Base-by-base conservation (phyloP, 2,888 invertebrate genomes). In the Ommatoiulus sabulosus region DNA sequence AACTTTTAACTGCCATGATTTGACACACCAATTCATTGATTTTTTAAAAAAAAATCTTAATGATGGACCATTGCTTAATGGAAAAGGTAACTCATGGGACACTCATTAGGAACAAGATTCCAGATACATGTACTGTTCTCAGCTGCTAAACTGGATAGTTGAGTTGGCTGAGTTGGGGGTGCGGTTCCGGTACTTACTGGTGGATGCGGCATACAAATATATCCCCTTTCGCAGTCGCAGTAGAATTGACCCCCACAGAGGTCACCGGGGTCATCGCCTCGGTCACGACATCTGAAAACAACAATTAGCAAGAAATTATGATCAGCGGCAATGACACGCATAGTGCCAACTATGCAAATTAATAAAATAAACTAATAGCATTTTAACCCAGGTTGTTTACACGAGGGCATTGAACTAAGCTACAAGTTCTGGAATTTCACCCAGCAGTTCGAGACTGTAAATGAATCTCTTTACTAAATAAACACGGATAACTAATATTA, bases 191-290 rank as follows among this genome's bases (percentile, higher is more conserved):
- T 72, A 72, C 72, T 72, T 72, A 72, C 72, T n/a, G 72, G 72
- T 72, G 86, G 44, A 86, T 86, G 86, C 8, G 86, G 86, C 86
- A 15, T 48, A 10, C 86, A 86, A 1, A 48, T 86, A n/a, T 46
- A 86, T 86, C 86, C 86, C 24, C 48, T 48, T n/a, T 44, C 86
- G 48, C 86, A 86, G 86, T 86, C 86, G 20, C 86, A 86, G 86
- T 86, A 48, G 44, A 86, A 86, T 48, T 86, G 86, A 8, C 86
- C 86, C 48, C 86, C 86, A 15, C 86, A 86, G 15, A 86, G 86
- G 20, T 86, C 86, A 24, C 86, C 86, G 44, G 44, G 44, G 48
- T 86, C 86, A 15, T 86, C 86, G 44, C 86, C 86, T 86, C 86
- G 44, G 48, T 86, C 86, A 46, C 48, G 44, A 24, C 86, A 86